Evolutionary conservation across 2,113 vertebrate genomes (phyloP), one percentile per base, ranked within the genome.

Genomic region (Pygoscelis antarcticus): DNA sequence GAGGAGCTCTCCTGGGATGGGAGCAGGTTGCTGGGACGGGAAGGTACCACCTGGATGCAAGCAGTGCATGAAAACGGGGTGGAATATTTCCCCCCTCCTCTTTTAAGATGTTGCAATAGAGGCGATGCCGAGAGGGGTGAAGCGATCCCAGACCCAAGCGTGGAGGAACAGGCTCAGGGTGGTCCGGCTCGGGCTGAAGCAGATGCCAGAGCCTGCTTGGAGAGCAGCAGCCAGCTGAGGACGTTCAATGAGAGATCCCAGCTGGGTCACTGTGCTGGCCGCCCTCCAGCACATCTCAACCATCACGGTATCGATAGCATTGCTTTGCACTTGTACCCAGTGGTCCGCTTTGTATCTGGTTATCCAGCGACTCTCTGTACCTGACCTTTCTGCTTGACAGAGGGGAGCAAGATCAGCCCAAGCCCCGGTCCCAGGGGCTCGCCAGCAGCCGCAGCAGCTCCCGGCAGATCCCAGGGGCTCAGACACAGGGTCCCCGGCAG

Each of bases 141-240:
- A 60, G 54, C 0, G 0, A 47, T 19, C 32, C 12, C 40, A 74
- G 64, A 72, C 7, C 11, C 1, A 0, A 14, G 47, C 0, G 0
- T 4, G 40, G 21, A 18, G 38, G 6, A 69, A 7, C 1, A 1
- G 60, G 62, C 58, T 84, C 7, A 3, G 38, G n/a, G 14, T 10
- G 22, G 17, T 13, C 21, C 2, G 1, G 57, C 61, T 57, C 0
- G 0, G 58, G 49, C 29, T 66, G 40, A 10, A 42, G 47, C n/a
- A 46, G 84, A 20, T 7, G 14, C 30, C 55, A 82, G 42, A 36
- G 32, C 7, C 9, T 51, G 21, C 11, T 0, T 13, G 57, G n/a
- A 75, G 46, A 76, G 61, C 26, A 74, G 49, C 40, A 61, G 40
- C 30, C 40, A 47, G 46, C 36, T 29, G 46, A 65, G 87, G 46